Conservation (phyloP, 2,888 invertebrate genomes). For the Dolichomitus sp. region DNA sequence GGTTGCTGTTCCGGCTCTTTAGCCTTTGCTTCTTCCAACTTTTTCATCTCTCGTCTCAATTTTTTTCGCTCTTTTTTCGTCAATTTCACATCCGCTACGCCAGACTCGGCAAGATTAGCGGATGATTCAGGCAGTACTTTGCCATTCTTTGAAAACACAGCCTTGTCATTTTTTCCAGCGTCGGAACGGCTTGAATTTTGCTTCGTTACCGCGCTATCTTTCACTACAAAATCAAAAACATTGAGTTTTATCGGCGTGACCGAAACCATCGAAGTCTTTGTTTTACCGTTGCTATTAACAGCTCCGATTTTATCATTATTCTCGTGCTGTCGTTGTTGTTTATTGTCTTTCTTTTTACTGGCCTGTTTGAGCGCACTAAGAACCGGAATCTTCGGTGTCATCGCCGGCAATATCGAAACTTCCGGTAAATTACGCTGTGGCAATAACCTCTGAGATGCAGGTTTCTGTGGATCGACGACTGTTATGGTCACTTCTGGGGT, state of each 20-base stretch:
- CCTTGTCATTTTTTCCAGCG: constrained; percentile 46
- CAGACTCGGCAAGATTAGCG: constrained; percentile 66
- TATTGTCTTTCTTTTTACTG: constrained; percentile 74
- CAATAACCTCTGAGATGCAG: constrained; percentile 77
- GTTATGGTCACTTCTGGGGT: constrained; percentile 86
- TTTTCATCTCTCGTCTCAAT: constrained; percentile 82
- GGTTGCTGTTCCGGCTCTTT: constrained; percentile 78
- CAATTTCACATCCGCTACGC: constrained; percentile 77
- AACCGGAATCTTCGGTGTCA: constrained; percentile 57
- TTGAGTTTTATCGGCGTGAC: constrained; percentile 58
- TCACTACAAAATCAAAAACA: constrained; percentile 55
- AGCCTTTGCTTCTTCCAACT: constrained; percentile 81
- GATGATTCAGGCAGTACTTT: constrained; percentile 54
- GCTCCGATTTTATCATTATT: constrained; percentile 29
- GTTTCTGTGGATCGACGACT: constrained; percentile 85
- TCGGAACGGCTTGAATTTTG: constrained; percentile 21
- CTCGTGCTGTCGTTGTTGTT: constrained; percentile 70
- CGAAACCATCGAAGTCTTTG: constrained; percentile 63
- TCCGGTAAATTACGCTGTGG: constrained; percentile 82
- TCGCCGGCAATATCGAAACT: constrained; percentile 83
- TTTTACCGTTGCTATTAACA: constrained; percentile 61
- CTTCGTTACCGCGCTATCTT: constrained; percentile 28
- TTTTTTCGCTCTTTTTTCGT: constrained; percentile 84
- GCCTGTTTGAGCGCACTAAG: constrained; percentile 65
- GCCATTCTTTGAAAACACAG: constrained; percentile 63